phyloP scores from a whole-genome alignment of 2,113 vertebrate species.

The Paraplagusia blochii region DNA sequence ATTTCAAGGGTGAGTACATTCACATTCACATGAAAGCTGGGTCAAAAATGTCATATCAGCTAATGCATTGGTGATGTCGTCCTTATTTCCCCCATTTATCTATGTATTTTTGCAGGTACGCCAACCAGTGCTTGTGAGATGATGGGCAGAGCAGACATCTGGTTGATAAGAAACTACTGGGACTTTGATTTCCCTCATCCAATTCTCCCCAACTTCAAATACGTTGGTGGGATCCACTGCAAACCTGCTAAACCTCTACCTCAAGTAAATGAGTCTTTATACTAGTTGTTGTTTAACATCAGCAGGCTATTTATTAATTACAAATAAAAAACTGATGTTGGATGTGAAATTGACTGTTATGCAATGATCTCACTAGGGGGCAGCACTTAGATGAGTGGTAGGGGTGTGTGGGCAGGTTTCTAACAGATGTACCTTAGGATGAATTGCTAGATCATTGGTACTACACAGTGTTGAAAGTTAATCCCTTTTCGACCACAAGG shows the following conservation, averaged over 20 bases:
- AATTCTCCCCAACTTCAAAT: constrained; percentile 88
- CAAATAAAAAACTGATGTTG: too few relatives aligned
- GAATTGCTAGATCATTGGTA: not conserved
- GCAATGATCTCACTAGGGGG: too few relatives aligned
- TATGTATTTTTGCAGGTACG: constrained; percentile 67
- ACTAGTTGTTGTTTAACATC: not conserved
- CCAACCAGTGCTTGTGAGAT: constrained; percentile 81
- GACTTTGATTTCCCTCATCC: constrained; percentile 90
- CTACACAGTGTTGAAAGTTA: too few relatives aligned
- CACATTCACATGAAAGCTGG: too few relatives aligned
- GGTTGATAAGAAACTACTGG: constrained; percentile 90
- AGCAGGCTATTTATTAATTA: too few relatives aligned
- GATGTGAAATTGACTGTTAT: too few relatives aligned
- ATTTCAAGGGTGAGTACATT: constrained; percentile 64
- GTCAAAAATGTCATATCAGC: not conserved
- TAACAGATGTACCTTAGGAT: too few relatives aligned
- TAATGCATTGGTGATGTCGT: too few relatives aligned
- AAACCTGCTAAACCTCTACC: constrained; percentile 85
- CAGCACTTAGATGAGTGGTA: too few relatives aligned
- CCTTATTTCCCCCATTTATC: not conserved
- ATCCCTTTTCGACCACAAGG: not conserved
- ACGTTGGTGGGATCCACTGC: constrained; percentile 89
- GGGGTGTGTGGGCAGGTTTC: too few relatives aligned
- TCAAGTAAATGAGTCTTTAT: constrained; percentile 11
- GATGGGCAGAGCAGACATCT: constrained; percentile 86